Base-by-base conservation (phyloP, 1,140 invertebrate genomes). In the Cherax destructor region DNA sequence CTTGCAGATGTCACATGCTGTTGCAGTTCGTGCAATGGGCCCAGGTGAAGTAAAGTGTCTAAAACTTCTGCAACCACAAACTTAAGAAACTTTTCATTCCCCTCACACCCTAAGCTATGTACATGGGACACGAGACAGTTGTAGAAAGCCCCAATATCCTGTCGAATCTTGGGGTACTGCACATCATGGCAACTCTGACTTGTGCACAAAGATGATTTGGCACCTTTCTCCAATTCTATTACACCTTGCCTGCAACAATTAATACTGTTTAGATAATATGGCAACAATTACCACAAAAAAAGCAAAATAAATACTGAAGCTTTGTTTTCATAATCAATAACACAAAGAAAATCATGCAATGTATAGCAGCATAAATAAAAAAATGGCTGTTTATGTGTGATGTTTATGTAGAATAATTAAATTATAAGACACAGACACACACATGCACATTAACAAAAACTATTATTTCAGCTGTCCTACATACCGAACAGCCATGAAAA, bases 1-100 rank as follows among this genome's bases (percentile, higher is more conserved):
- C 77, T 76, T 16, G 91, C 86, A 77, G 87, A 59, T 41, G 87
- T 92, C 47, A 92, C 87, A 61, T 92, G 91, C 24, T 83, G 50
- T 59, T 76, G 86, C 21, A 92, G 7, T 21, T 92, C 49, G 41
- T 89, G 87, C 18, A 89, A 56, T 11, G 87, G 87, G 18, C 87
- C 87, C 18, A 89, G 41, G 52, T 61, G 83, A 11, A 80, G 41
- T 11, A 89, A 79, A 18, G 69, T 83, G 24, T 76, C 59, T 65
- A 89, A 10, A 9, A 89, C 61, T 24, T 81, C 78, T 41, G n/a
- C 50, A 30, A 80, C 47, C 21, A 89, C 87, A 24, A 7, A 18
- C 21, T n/a, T 16, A 41, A 83, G 50, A 47, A 89, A 83, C 24
- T 59, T 79, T 61, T 72, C 80, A 11, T 89, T 50, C 1, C 72